phyloP scores from a whole-genome alignment of 2,888 invertebrate species.

The Gastracanthus pulcherrimus region DNA sequence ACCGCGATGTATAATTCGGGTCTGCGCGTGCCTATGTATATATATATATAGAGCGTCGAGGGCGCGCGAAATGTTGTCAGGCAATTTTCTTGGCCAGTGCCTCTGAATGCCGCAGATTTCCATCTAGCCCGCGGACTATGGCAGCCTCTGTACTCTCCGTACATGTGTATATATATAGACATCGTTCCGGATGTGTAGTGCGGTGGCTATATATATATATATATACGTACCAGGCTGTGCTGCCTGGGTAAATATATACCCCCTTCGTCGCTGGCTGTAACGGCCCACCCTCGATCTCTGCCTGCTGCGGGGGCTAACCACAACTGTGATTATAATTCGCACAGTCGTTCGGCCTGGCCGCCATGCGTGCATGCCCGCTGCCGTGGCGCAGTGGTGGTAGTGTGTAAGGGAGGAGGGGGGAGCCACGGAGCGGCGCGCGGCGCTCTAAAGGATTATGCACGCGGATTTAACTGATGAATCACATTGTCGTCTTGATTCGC shows the following conservation, averaged over 20 bases:
- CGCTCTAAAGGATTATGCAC: constrained; percentile 77
- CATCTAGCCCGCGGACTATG: constrained; percentile 71
- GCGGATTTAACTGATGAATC: constrained; percentile 78
- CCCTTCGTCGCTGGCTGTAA: constrained; percentile 58
- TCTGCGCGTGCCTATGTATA: constrained; percentile 47
- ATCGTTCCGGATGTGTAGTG: constrained; percentile 65
- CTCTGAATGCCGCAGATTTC: constrained; percentile 76
- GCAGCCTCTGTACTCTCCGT: constrained; percentile 48
- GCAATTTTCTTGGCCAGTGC: constrained; percentile 78
- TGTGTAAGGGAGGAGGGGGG: constrained; percentile 51
- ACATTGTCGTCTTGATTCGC: constrained; percentile 78
- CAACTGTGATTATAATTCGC: constrained; percentile 78
- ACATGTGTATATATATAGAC: background rate
- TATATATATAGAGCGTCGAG: background rate
- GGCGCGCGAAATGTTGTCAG: constrained; percentile 73
- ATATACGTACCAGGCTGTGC: background rate
- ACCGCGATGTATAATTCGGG: constrained; percentile 26
- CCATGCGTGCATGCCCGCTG: constrained; percentile 63
- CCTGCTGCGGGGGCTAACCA: constrained; percentile 71
- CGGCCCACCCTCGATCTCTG: constrained; percentile 41
- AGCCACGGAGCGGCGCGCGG: constrained; percentile 13
- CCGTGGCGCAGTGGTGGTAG: constrained; percentile 43
- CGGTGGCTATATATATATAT: background rate
- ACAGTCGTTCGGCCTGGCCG: constrained; percentile 57
- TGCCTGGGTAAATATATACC: constrained; percentile 69